Evolutionary conservation across 1,140 invertebrate species (phyloP).

Genomic region (Steinernema khuongi): DNA sequence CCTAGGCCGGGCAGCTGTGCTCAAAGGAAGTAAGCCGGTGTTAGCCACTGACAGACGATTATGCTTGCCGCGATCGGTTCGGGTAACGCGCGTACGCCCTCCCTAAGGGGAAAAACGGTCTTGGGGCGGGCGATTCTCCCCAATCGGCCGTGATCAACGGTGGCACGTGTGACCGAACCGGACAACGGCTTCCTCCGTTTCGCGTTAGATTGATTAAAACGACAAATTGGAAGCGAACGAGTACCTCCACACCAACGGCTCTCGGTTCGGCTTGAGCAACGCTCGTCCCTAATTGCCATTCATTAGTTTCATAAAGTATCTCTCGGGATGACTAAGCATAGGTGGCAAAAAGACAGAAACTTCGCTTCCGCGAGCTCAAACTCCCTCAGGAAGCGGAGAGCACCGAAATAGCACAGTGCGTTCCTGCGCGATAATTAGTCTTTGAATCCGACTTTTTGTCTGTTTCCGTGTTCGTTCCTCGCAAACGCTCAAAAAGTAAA

Average conservation of each 20-base stretch:
- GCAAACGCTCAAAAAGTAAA: too few relatives aligned
- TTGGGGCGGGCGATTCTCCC: neutral
- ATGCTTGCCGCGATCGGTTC: neutral
- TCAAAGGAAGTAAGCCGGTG: neutral
- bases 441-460: too few relatives aligned
- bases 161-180: neutral
- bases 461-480: too few relatives aligned
- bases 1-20: neutral
- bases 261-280: neutral
- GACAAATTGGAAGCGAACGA: too few relatives aligned
- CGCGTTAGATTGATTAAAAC: too few relatives aligned
- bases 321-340: neutral
- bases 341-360: too few relatives aligned
- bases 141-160: neutral
- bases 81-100: neutral
- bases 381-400: too few relatives aligned
- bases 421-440: too few relatives aligned
- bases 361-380: too few relatives aligned
- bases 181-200: too few relatives aligned
- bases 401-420: too few relatives aligned
- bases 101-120: neutral
- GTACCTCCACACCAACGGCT: too few relatives aligned
- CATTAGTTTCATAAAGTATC: neutral
- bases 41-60: slow-evolving; percentile 5
- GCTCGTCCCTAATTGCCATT: neutral